Evolutionary conservation across 2,888 invertebrate species (phyloP).

Genomic region (Cyclophora albipunctata): DNA sequence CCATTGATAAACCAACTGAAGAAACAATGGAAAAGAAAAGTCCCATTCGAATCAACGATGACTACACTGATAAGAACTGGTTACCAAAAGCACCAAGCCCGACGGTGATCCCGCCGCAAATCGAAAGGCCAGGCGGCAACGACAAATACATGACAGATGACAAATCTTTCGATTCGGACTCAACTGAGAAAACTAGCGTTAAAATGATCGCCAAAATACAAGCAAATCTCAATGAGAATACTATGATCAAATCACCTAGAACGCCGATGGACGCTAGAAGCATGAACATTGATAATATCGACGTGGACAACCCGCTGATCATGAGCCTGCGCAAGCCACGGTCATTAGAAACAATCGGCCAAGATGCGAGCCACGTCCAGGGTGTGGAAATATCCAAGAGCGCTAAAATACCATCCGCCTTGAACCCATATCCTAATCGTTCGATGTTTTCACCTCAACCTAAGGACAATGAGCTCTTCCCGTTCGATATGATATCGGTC

Average conservation of each 20-base stretch:
- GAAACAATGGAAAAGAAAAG: conserved; percentile 39
- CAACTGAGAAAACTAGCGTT: conserved; percentile 58
- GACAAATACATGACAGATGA: conserved; percentile 69
- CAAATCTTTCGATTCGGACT: conserved; percentile 58
- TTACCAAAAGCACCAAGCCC: conserved; percentile 58
- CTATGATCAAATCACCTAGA: conserved; percentile 69
- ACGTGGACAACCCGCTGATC: conserved; percentile 42
- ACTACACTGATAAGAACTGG: conserved; percentile 57
- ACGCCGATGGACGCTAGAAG: conserved; percentile 69
- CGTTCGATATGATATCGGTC: conserved; percentile 77
- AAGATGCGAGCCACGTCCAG: conserved; percentile 62
- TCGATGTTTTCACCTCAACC: conserved; percentile 84
- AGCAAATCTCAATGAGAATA: conserved; percentile 66
- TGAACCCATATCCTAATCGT: conserved; percentile 67
- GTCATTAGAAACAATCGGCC: conserved; percentile 47
- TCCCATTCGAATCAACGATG: conserved; percentile 33
- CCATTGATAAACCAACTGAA: conserved; percentile 23
- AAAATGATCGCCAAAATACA: conserved; percentile 70
- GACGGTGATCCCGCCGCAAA: conserved; percentile 50
- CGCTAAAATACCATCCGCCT: conserved; percentile 63
- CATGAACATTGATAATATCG: conserved; percentile 47
- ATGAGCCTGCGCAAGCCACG: conserved; percentile 44
- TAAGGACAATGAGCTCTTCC: conserved; percentile 78
- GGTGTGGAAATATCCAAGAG: conserved; percentile 66
- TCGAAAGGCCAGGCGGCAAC: conserved; percentile 58